Evolutionary conservation across 2,113 vertebrate genomes (phyloP), one percentile per base, ranked within the genome.

Genomic region (Helogale parvula): DNA sequence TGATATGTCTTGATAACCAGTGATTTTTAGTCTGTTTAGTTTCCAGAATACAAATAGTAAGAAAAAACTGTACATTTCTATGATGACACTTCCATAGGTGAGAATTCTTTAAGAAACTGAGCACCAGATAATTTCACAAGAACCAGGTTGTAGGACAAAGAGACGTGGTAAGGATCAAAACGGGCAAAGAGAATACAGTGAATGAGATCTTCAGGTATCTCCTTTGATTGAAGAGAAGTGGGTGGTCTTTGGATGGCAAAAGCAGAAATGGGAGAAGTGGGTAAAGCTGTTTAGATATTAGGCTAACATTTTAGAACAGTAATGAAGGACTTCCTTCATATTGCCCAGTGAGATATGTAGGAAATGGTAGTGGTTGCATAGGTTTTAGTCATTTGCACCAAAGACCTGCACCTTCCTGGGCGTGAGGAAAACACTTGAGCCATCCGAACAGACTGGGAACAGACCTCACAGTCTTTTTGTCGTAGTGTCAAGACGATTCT

Each of bases 11-110:
- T 94, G 35, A 60, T 8, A 29, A 23, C 41, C 14, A 50, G 9
- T 92, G 27, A 17, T 93, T 72, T 72, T 19, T 47, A 63, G 15
- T 6, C 63, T 79, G 2, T 66, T 98, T 93, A 74, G 63, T 96
- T 94, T 33, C 35, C 31, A 85, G 45, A 94, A 57, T 91, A 85
- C 31, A 92, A 79, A 68, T 86, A 50, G 47, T 94, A 88, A 68
- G 65, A 95, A 81, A 68, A 84, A 92, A 65, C 29, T 52, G 2
- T 77, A 82, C 92, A 38, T 60, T 94, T 23, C 21, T 54, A 0
- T 88, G 81, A 45, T 83, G 31, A 93, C 19, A 84, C 11, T 91
- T n/a, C 0, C 38, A 1, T 92, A 92, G 11, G 9, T 50, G n/a
- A 96, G 54, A 87, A 27, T 29, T 79, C 27, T 90, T 93, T 88